phyloP scores from a whole-genome alignment of 1,140 invertebrate genomes.

The Acyrthosiphon pisum region DNA sequence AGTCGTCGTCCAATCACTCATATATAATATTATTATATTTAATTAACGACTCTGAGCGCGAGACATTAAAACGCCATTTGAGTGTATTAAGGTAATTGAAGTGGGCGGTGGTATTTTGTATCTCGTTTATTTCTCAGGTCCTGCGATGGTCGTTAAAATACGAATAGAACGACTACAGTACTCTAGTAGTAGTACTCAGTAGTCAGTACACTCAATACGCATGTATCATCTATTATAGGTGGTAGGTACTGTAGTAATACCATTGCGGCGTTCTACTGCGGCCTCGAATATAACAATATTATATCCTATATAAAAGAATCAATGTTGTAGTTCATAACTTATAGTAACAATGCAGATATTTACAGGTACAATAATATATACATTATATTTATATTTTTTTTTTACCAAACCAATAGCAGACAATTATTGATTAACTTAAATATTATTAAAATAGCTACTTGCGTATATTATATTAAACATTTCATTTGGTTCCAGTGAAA shows the following conservation, averaged over 20 bases:
- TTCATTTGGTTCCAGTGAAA: not conserved
- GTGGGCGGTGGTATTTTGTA: conserved; percentile 25
- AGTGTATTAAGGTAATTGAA: conserved; percentile 40
- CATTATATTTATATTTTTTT: not conserved
- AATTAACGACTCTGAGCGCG: not conserved
- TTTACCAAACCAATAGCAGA: not conserved
- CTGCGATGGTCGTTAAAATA: conserved; percentile 16
- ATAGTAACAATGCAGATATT: not conserved
- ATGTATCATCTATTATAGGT: not conserved
- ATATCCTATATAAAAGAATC: not conserved
- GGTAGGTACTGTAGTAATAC: not conserved
- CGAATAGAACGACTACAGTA: not conserved
- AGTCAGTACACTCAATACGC: not conserved
- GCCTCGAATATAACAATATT: not conserved
- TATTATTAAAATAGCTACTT: not conserved
- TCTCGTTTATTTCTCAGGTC: not conserved
- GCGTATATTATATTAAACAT: not conserved
- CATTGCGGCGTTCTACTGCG: not conserved
- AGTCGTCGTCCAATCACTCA: not conserved
- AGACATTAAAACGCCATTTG: conserved; percentile 33
- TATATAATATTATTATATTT: not conserved
- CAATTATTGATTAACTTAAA: not conserved
- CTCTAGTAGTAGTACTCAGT: not conserved
- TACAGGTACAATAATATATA: not conserved
- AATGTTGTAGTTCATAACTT: not conserved